Base-by-base conservation (phyloP, 2,113 vertebrate species). In the Microtus ochrogaster region DNA sequence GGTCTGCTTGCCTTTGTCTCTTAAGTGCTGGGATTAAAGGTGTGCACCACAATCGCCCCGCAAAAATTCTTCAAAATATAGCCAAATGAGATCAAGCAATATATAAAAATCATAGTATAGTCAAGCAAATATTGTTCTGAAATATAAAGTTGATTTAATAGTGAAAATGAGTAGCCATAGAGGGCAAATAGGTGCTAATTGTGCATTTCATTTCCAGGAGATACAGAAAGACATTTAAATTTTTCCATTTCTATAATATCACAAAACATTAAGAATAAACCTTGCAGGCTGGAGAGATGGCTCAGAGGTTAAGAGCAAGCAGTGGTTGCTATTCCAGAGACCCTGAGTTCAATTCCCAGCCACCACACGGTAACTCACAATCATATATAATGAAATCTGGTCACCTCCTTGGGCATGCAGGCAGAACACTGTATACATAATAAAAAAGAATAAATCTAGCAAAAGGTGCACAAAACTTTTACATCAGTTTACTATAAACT, bases 221-320 rank as follows among this genome's bases (percentile, higher is more conserved):
- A 55, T 7, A 55, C 24, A 68, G 36, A 58, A 90, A 24, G 81
- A 39, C 30, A 44, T 79, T 61, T 5, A 52, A 22, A 84, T 19
- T 66, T 66, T 47, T 89, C 7, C 44, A 52, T 84, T 92, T 84
- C 52, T 55, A 72, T 92, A 73, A 63, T 94, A 92, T 41, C 30
- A 79, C 30, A 76, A 61, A 90, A 88, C 65, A 89, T 33, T 47
- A 84, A 79, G 47, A 49, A 33, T 66, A 44, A 44, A 84, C 30
- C 39, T 84, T 28, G 82, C 61, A 84, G 58, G 19, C 58, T 58
- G 19, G 58, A 58, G 58, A 58, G 55, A 58, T 58, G 55, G 55
- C 55, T 58, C 55, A 58, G 55, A 58, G 58, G 58, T 58, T 58
- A 58, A 58, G 58, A 58, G 19, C 58, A 58, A 58, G 58, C 58